phyloP scores from a whole-genome alignment of 1,140 invertebrate genomes.

The Spodoptera litura region DNA sequence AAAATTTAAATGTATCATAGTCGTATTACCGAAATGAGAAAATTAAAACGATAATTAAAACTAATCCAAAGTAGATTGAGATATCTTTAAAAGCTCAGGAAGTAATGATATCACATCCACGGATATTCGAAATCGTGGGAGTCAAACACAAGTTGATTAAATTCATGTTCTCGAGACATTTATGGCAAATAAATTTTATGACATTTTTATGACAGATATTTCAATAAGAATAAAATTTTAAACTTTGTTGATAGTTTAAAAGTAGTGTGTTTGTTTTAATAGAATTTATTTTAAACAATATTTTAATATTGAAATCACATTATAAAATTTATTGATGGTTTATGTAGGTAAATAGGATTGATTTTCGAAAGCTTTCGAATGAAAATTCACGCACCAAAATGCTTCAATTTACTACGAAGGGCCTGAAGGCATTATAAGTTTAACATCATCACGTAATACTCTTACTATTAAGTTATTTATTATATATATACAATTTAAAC shows the following conservation, averaged over 20 bases:
- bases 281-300: too few species aligned
- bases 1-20: neutral
- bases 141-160: constrained; percentile 17
- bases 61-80: constrained; percentile 14
- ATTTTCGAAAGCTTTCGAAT: too few species aligned
- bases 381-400: too few species aligned
- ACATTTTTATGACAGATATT: constrained; percentile 17
- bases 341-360: too few species aligned
- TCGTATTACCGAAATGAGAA: neutral
- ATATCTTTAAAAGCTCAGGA: constrained; percentile 40
- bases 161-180: neutral
- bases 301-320: too few species aligned
- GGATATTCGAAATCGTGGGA: constrained; percentile 45
- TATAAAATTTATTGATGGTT: too few species aligned
- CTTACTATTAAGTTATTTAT: neutral
- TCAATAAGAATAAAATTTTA: neutral
- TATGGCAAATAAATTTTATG: constrained; percentile 1
- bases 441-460: neutral
- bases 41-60: constrained; percentile 7
- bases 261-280: too few species aligned
- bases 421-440: too few species aligned
- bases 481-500: neutral
- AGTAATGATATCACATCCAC: constrained; percentile 39
- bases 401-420: too few species aligned
- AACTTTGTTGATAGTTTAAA: neutral